A percentile compares a stretch with the other conserved stretches of the same genome.
Conservation (phyloP, 1,140 invertebrate genomes). For the Platorchestia sp. region DNA sequence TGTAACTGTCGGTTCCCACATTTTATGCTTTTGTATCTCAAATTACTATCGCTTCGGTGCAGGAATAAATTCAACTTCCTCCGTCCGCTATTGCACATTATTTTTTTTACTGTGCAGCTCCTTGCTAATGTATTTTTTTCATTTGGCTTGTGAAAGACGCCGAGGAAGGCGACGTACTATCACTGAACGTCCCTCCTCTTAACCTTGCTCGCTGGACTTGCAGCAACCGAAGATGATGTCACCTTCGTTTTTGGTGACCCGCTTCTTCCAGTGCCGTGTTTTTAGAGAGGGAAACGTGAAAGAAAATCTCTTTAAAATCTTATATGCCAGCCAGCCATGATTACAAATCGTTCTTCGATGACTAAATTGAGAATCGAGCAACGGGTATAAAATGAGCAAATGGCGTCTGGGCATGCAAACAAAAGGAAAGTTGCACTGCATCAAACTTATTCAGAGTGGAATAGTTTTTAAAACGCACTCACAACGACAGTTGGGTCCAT, state of each 20-base stretch:
- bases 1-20: neutral
- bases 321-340: neutral
- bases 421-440: neutral
- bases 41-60: neutral
- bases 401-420: neutral
- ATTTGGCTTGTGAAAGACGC: neutral
- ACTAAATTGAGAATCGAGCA: neutral
- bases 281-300: neutral
- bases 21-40: neutral
- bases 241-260: neutral
- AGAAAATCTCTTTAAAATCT: neutral
- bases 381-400: neutral
- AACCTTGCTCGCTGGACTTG: neutral
- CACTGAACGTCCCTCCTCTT: neutral
- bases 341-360: neutral
- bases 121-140: neutral
- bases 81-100: neutral
- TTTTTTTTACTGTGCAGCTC: neutral
- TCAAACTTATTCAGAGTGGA: neutral
- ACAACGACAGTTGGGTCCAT: neutral
- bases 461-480: neutral
- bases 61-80: neutral
- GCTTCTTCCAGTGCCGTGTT: neutral
- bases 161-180: neutral
- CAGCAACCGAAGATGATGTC: neutral